Base-by-base conservation (phyloP, 2,888 invertebrate species). In the Gandaritis pyraliata region DNA sequence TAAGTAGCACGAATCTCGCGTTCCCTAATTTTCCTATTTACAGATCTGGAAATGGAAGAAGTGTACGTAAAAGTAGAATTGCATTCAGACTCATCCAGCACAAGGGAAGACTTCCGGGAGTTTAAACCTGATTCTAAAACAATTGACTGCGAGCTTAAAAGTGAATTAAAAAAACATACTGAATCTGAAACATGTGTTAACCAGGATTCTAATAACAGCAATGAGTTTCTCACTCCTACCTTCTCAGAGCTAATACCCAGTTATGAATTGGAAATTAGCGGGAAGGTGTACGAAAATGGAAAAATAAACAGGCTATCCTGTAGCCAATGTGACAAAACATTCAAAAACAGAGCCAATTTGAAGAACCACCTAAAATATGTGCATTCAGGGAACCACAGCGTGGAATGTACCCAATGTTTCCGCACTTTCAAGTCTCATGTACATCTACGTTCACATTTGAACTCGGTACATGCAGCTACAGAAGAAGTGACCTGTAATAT, bases 271-370 rank as follows among this genome's bases (percentile, higher is more conserved):
- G 64, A 71, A 16, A 58, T 73, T 0, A 58, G 58, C 12, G 77
- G 73, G n/a, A 78, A 72, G 64, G 80, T 77, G 0, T 76, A 77
- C 39, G 71, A 73, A 29, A 77, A 78, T 16, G 79, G 79, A 0
- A 75, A 75, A 64, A 66, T 71, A n/a, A 76, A 76, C 7, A 54
- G 79, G 29, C 23, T 78, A 1, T 43, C 64, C 7, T 80, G 79
- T 41, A 64, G 64, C 0, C 59, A 69, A 8, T 80, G 78, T 29
- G 66, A 68, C 0, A 72, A 73, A 11, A 72, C 73, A 0, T 77
- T 77, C 46, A 78, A 78, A 53, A 77, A 76, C 47, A 45, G 72
- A 54, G 73, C 74, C 0, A 75, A 74, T 57, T 47, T 78, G 8
- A 75, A 72, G 43, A 64, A 72, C 1, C 79, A 80, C 45, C 47